A percentile compares a stretch with the other conserved stretches of the same genome.
Evolutionary conservation across 2,888 invertebrate genomes (phyloP).

Genomic region (Drosophila neotestacea): DNA sequence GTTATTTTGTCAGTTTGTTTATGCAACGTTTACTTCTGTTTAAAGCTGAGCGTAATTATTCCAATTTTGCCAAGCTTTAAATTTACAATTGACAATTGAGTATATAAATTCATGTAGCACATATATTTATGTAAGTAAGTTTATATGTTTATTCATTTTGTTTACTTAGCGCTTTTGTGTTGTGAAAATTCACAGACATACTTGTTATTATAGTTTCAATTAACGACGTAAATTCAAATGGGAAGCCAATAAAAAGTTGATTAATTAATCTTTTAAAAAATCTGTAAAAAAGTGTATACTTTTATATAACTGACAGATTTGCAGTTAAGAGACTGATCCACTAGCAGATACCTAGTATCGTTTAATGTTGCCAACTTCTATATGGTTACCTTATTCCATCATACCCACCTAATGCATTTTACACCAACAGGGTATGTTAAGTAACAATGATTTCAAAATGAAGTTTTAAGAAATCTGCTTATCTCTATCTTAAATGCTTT

Average conservation of each 20-base stretch:
- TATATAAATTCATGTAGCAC: background rate
- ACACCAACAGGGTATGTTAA: background rate
- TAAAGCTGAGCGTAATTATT: slow-evolving; percentile 34
- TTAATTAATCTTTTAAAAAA: background rate
- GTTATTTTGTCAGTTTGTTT: slow-evolving; percentile 17
- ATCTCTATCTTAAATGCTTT: slow-evolving; percentile 38
- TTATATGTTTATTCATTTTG: background rate
- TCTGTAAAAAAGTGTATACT: background rate
- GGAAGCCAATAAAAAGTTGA: background rate
- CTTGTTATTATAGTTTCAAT: slow-evolving; percentile 10
- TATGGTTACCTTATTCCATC: background rate
- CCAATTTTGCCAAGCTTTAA: slow-evolving; percentile 30
- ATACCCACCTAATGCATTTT: background rate
- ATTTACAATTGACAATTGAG: slow-evolving; percentile 19
- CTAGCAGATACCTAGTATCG: background rate
- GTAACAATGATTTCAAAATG: background rate
- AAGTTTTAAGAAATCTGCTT: slow-evolving; percentile 10
- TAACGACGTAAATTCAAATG: slow-evolving; percentile 26
- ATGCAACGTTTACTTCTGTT: slow-evolving; percentile 40
- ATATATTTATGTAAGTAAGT: background rate
- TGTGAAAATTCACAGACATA: background rate
- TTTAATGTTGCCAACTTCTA: background rate
- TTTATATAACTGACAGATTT: background rate
- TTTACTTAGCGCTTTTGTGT: slow-evolving; percentile 12
- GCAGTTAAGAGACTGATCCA: background rate